Evolutionary conservation across 1,140 invertebrate genomes (phyloP).

Genomic region (Trypoxylus dichotomus): DNA sequence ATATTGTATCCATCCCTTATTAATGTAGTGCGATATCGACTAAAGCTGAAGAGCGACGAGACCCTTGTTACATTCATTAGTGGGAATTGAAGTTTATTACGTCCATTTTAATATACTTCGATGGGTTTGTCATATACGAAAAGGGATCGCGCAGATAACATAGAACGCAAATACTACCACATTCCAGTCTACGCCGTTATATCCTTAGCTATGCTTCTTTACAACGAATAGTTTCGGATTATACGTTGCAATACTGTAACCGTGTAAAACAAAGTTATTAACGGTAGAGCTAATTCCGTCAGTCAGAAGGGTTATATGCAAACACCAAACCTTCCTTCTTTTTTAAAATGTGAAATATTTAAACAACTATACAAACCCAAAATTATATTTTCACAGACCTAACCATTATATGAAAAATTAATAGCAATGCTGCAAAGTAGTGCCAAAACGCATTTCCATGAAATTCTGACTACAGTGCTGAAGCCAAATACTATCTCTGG

Average conservation of each 20-base stretch:
- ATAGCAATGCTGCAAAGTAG: too few species aligned
- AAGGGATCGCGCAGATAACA: background rate
- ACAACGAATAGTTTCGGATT: background rate
- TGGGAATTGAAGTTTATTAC: constrained; percentile 19
- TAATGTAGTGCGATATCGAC: constrained; percentile 17
- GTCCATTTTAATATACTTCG: constrained; percentile 22
- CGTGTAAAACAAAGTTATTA: too few species aligned
- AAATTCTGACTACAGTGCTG: too few species aligned
- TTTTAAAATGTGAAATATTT: too few species aligned
- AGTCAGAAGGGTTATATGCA: too few species aligned
- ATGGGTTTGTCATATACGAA: constrained; percentile 11
- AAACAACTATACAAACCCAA: too few species aligned
- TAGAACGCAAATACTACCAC: background rate
- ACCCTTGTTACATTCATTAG: constrained; percentile 23
- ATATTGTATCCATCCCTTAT: constrained; percentile 20
- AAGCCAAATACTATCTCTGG: too few species aligned
- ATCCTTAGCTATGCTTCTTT: background rate
- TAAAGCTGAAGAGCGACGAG: background rate
- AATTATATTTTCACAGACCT: too few species aligned
- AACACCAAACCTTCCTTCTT: too few species aligned
- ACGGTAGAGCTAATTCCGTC: too few species aligned
- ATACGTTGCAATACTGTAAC: background rate
- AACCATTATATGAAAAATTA: too few species aligned
- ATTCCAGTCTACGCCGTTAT: background rate
- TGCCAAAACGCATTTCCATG: too few species aligned